Evolutionary conservation across 2,888 invertebrate species (phyloP).

Genomic region (Melieria omissa): DNA sequence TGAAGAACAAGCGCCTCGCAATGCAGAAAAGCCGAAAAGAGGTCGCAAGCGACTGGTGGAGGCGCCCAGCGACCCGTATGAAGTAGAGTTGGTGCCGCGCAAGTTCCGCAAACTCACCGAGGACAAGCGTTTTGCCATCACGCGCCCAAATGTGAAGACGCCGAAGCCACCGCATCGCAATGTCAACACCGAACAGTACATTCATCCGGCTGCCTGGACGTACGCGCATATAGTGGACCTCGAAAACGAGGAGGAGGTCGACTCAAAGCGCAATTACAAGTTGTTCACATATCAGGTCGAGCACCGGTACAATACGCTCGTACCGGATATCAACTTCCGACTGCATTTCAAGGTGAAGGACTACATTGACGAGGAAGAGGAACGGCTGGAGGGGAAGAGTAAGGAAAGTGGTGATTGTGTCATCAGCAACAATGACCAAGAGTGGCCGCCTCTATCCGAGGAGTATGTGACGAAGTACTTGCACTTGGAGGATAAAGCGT

Average conservation of each 20-base stretch:
- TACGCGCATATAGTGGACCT: conserved; percentile 59
- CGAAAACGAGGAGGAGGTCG: conserved; percentile 58
- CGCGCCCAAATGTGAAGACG: conserved; percentile 17
- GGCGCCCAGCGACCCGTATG: conserved; percentile 51
- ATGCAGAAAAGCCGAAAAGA: conserved; percentile 47
- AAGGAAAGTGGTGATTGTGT: conserved; percentile 23
- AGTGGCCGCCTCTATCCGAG: conserved; percentile 52
- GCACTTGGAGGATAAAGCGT: conserved; percentile 55
- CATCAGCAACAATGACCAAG: conserved; percentile 19
- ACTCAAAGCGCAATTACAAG: conserved; percentile 63
- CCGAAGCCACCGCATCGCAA: conserved; percentile 39
- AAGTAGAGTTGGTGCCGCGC: conserved; percentile 53
- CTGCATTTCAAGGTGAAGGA: conserved; percentile 61
- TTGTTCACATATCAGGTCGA: conserved; percentile 62
- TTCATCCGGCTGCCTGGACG: conserved; percentile 58
- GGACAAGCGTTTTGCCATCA: conserved; percentile 54
- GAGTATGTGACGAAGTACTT: conserved; percentile 60
- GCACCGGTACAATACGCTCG: conserved; percentile 62
- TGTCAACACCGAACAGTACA: conserved; percentile 51
- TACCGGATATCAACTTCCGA: conserved; percentile 60
- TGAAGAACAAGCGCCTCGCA: background rate
- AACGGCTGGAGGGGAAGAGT: conserved; percentile 44
- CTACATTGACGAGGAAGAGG: conserved; percentile 56
- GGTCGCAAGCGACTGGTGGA: conserved; percentile 54
- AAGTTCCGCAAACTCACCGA: conserved; percentile 52